Evolutionary conservation across 2,113 vertebrate genomes (phyloP).

Genomic region (Petrocephalus microphthalmus): DNA sequence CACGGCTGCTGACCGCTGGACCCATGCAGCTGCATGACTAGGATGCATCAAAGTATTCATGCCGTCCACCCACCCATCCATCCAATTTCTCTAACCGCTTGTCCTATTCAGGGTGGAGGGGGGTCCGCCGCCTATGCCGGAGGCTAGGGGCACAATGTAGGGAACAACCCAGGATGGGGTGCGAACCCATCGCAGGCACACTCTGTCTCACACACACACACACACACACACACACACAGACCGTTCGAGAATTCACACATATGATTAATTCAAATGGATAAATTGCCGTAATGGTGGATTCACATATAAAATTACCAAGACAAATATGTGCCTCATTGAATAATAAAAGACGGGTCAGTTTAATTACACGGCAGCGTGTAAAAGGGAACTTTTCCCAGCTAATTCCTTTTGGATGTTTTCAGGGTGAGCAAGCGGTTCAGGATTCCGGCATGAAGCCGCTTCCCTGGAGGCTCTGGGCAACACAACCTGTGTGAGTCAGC

Average conservation of each 20-base stretch:
- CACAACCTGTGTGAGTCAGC: not conserved
- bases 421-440: conserved; percentile 33
- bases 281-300: conserved; percentile 58
- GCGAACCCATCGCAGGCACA: no score
- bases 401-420: conserved; percentile 51
- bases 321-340: conserved; percentile 65
- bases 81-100: no score
- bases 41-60: conserved; percentile 61
- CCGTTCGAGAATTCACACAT: conserved; percentile 50
- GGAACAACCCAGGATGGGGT: no score
- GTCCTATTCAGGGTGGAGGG: no score
- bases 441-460: conserved; percentile 8
- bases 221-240: no score
- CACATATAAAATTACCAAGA: conserved; percentile 64
- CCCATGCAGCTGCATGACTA: conserved; percentile 76
- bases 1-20: conserved; percentile 66
- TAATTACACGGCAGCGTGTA: conserved; percentile 64
- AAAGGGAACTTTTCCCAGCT: conserved; percentile 48
- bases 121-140: no score
- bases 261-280: conserved; percentile 76
- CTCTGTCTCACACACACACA: no score
- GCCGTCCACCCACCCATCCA: no score
- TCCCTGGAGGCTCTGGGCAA: not conserved
- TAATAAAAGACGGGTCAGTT: conserved; percentile 60
- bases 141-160: no score